These are phyloP conservation scores for Coryphaenoides rupestris DNA, from an alignment of 2,113 vertebrate species.

Conservation along the genomic window DNA sequence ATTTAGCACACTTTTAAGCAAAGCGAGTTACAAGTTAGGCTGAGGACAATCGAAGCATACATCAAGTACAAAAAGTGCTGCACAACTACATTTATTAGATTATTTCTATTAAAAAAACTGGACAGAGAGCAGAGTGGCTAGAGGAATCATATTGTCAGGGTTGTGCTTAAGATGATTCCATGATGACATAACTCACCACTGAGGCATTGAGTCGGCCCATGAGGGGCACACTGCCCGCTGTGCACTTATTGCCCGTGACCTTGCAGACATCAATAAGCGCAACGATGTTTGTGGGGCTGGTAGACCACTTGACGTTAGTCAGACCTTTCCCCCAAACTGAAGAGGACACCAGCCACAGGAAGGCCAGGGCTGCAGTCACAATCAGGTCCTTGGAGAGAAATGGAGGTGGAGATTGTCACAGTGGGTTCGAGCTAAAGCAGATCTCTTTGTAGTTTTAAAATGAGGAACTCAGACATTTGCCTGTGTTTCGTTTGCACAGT, in stretches of 20 bases:
- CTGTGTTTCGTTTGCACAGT: slow-evolving; percentile 47
- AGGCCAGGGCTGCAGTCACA: slow-evolving; percentile 81
- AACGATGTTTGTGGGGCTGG: slow-evolving; percentile 69
- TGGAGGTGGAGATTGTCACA: neutral
- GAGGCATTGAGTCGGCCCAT: slow-evolving; percentile 90
- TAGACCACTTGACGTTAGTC: slow-evolving; percentile 81
- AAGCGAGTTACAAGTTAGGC: no score
- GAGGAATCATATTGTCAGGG: no score
- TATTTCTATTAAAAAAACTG: no score
- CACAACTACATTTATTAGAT: no score
- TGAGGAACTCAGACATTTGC: slow-evolving; percentile 23
- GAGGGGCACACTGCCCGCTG: slow-evolving; percentile 68
- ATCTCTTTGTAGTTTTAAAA: neutral
- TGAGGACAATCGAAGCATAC: no score
- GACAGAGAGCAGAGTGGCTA: no score
- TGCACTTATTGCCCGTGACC: slow-evolving; percentile 43
- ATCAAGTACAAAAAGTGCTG: no score
- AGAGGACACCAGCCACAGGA: slow-evolving; percentile 89
- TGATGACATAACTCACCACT: slow-evolving; percentile 77
- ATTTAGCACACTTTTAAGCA: no score
- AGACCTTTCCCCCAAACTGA: slow-evolving; percentile 93
- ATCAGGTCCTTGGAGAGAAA: slow-evolving; percentile 80
- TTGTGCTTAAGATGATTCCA: neutral
- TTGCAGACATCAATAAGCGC: slow-evolving; percentile 63
- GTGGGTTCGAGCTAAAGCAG: no score